Conservation (phyloP, 2,888 invertebrate species). For the Gymnocheta viridis region DNA sequence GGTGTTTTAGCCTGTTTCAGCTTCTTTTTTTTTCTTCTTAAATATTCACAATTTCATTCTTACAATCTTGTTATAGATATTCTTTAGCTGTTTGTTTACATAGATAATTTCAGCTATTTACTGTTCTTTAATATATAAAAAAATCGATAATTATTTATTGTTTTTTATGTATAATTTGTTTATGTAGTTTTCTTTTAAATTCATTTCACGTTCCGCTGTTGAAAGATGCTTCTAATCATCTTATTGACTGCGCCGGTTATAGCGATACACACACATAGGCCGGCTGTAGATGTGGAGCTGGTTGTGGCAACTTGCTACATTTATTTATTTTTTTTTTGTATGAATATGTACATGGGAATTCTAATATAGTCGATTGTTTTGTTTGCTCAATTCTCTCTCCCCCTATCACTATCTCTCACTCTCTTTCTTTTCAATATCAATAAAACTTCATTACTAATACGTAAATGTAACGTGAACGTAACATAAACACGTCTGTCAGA, state of each 20-base stretch:
- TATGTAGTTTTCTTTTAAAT: conserved; percentile 30
- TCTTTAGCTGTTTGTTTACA: conserved; percentile 58
- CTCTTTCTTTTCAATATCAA: not conserved
- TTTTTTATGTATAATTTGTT: conserved; percentile 10
- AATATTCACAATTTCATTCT: not conserved
- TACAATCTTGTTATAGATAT: conserved; percentile 33
- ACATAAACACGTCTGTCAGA: too few species aligned
- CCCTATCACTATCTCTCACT: not conserved
- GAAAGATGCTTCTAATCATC: conserved; percentile 46
- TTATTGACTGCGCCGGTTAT: conserved; percentile 20
- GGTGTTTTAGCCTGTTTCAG: not conserved
- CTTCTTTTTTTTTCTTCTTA: not conserved
- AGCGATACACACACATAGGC: conserved; percentile 11
- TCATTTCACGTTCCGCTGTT: conserved; percentile 48
- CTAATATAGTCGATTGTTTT: not conserved
- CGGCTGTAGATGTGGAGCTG: not conserved
- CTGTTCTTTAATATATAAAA: not conserved
- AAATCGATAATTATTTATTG: conserved; percentile 38
- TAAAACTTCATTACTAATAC: not conserved
- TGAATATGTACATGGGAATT: not conserved
- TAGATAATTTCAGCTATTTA: conserved; percentile 44
- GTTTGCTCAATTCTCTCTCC: not conserved
- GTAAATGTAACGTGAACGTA: not conserved
- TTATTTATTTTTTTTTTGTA: not conserved
- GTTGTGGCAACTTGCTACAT: conserved; percentile 17